A percentile compares a stretch with the other conserved stretches of the same genome.
Conservation (phyloP, 2,113 vertebrate species). For the Ploceus nigricollis region DNA sequence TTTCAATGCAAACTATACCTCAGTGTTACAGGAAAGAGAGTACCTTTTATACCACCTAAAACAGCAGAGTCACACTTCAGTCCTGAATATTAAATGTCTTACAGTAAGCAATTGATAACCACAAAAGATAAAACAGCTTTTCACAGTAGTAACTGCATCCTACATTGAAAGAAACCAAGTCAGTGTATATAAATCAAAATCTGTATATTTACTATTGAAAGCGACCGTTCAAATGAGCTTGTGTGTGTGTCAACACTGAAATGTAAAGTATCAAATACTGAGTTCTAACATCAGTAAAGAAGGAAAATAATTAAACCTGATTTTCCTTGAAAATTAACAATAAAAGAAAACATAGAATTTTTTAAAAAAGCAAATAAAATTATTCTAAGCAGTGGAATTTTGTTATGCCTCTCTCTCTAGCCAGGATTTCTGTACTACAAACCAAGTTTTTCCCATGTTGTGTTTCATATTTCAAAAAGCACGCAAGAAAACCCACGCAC, state of each 20-base stretch:
- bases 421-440: background rate
- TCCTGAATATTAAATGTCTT: background rate
- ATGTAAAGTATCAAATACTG: background rate
- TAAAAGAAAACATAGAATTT: background rate
- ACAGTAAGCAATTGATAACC: background rate
- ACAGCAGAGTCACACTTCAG: background rate
- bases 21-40: background rate
- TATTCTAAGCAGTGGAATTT: background rate
- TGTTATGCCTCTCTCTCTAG: background rate
- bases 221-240: background rate
- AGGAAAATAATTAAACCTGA: background rate
- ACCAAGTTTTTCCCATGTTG: background rate
- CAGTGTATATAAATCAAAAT: background rate
- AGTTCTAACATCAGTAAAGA: background rate
- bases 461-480: background rate
- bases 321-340: background rate
- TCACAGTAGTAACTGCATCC: background rate
- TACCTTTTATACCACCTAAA: background rate
- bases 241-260: background rate
- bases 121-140: background rate
- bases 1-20: background rate
- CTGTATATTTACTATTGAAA: background rate
- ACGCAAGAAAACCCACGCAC: background rate
- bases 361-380: background rate
- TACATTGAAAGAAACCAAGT: background rate